Evolutionary conservation across 2,797 vertebrate species (phyloP).

Genomic region (Ceyx erithaca): DNA sequence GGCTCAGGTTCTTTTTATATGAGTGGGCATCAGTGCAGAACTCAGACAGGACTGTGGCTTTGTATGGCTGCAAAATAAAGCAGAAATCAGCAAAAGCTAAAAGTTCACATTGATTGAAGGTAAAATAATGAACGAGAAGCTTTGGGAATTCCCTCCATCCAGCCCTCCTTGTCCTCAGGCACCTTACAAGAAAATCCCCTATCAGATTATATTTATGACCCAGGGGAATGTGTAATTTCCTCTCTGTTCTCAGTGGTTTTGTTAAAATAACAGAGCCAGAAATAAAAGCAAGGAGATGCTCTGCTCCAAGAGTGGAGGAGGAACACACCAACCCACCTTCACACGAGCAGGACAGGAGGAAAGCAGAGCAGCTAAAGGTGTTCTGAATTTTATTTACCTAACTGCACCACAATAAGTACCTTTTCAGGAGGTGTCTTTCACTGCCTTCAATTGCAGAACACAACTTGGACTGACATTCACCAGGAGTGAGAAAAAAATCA

Average conservation of each 20-base stretch:
- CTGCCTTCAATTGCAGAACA: background rate
- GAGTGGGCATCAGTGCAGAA: background rate
- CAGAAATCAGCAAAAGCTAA: background rate
- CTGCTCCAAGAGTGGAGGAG: constrained; percentile 65
- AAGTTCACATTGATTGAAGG: background rate
- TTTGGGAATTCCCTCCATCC: constrained; percentile 45
- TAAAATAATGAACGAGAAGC: background rate
- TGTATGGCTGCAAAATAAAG: background rate
- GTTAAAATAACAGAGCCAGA: constrained; percentile 77
- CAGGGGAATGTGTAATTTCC: constrained; percentile 84
- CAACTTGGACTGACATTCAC: background rate
- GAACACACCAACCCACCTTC: constrained; percentile 41
- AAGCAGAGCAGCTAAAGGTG: background rate
- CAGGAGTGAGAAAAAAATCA: background rate
- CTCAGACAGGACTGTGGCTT: background rate
- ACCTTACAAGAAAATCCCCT: background rate
- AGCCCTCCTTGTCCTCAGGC: background rate
- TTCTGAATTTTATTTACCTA: background rate
- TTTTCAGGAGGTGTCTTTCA: background rate
- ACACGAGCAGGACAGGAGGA: background rate
- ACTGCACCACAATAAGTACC: background rate
- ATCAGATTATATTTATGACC: background rate
- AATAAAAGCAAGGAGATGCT: background rate
- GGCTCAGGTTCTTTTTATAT: background rate
- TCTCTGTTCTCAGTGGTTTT: constrained; percentile 81